These are phyloP conservation scores for Heteronetta atricapilla DNA, from an alignment of 2,113 vertebrate genomes.

Conservation along the genomic window DNA sequence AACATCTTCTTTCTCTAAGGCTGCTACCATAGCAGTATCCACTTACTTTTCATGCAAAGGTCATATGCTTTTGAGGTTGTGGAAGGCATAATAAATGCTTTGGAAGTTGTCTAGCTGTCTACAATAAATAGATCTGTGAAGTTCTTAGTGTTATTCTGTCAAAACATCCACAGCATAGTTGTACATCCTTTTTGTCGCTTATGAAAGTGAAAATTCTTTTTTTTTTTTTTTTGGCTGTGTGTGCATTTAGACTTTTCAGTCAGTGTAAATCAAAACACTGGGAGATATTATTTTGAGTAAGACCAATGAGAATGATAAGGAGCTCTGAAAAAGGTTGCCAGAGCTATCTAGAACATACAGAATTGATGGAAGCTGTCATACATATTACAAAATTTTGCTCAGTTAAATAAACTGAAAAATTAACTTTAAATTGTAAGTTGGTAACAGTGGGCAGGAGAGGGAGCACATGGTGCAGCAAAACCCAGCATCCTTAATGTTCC, in stretches of 20 bases:
- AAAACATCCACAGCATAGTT: background rate
- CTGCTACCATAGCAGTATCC: background rate
- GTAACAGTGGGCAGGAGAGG: constrained; percentile 11
- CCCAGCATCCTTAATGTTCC: background rate
- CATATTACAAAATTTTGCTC: background rate
- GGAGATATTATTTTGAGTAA: background rate
- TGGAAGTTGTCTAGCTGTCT: background rate
- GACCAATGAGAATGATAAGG: background rate
- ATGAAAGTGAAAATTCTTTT: background rate
- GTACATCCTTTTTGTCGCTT: background rate
- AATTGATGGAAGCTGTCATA: background rate
- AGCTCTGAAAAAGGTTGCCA: background rate
- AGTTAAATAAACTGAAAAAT: background rate
- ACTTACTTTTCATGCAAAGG: background rate
- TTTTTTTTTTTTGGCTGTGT: background rate
- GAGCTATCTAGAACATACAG: background rate
- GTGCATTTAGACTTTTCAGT: background rate
- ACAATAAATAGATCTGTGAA: background rate
- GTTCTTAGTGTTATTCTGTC: background rate
- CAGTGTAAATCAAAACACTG: background rate
- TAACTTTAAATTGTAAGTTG: background rate
- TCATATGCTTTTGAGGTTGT: background rate
- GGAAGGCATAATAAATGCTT: background rate
- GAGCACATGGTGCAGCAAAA: constrained; percentile 1
- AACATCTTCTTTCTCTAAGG: background rate